Percentiles rank a stretch among this genome's conserved stretches.
phyloP scores from a whole-genome alignment of 35 echinoderm and acorn worm species.

The Heliocidaris erythrogramma region DNA sequence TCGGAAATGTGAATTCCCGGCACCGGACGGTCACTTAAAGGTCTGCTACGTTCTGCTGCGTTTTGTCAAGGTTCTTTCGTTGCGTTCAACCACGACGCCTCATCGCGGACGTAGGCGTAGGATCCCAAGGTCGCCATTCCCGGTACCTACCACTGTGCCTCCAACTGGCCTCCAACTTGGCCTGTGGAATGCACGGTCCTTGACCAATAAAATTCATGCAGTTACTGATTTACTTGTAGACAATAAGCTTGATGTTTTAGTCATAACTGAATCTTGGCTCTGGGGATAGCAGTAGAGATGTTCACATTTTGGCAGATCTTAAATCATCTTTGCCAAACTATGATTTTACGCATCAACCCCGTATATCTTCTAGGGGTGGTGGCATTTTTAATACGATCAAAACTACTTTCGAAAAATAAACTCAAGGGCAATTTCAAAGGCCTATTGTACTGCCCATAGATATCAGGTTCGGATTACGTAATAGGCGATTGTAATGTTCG shows the following conservation, averaged over 20 bases:
- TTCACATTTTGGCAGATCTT: slow-evolving; percentile 26
- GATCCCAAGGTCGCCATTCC: slow-evolving; percentile 8
- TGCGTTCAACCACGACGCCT: too few species aligned
- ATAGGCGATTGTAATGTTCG: too few species aligned
- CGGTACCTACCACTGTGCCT: too few species aligned
- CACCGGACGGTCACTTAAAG: too few species aligned
- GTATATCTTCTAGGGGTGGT: slow-evolving; percentile 30
- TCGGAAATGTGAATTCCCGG: too few species aligned
- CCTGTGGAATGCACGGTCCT: slow-evolving; percentile 46
- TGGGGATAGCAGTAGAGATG: slow-evolving; percentile 40
- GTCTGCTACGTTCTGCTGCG: neutral
- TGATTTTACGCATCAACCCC: slow-evolving; percentile 37
- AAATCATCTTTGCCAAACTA: slow-evolving; percentile 36
- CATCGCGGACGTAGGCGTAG: slow-evolving; percentile 20
- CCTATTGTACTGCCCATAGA: too few species aligned
- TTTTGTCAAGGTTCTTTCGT: too few species aligned
- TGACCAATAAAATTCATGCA: slow-evolving; percentile 48
- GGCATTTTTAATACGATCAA: neutral
- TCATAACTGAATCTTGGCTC: slow-evolving; percentile 33
- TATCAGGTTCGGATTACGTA: too few species aligned
- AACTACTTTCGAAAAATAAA: too few species aligned
- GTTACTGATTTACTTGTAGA: too few species aligned
- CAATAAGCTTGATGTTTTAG: too few species aligned
- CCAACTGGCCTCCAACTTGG: slow-evolving; percentile 34
- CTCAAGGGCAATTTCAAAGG: too few species aligned